Evolutionary conservation across 2,888 invertebrate species (phyloP).

Genomic region (Cheilosia grossa): DNA sequence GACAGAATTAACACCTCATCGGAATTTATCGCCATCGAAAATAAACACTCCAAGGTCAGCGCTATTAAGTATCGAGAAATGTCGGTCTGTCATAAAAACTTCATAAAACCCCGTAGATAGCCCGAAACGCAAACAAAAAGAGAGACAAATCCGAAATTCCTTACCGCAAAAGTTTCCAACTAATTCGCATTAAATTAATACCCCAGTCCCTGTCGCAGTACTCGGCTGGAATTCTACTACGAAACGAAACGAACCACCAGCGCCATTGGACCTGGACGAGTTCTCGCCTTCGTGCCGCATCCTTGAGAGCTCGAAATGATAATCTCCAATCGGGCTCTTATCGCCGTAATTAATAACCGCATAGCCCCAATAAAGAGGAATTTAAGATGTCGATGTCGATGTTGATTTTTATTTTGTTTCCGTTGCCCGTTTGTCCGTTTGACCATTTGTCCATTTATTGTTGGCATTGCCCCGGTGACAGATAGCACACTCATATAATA

Average conservation of each 20-base stretch:
- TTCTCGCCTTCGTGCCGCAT: constrained; percentile 6
- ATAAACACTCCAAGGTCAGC: constrained; percentile 61
- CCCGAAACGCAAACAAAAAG: constrained; percentile 15
- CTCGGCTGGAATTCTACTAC: constrained; percentile 38
- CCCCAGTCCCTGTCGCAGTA: constrained; percentile 19
- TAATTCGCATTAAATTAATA: constrained; percentile 69
- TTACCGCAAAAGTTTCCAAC: constrained; percentile 53
- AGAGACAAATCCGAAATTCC: constrained; percentile 17
- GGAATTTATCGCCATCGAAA: constrained; percentile 62
- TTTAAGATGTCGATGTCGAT: constrained; percentile 69
- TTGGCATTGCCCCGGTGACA: constrained; percentile 35
- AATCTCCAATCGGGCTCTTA: constrained; percentile 71
- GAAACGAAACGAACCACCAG: neutral
- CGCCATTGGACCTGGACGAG: constrained; percentile 17
- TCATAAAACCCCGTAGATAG: constrained; percentile 63
- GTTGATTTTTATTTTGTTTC: constrained; percentile 44
- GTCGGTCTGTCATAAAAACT: constrained; percentile 72
- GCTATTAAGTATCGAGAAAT: constrained; percentile 71
- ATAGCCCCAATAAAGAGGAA: constrained; percentile 68
- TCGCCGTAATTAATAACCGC: constrained; percentile 71
- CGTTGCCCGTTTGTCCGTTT: constrained; percentile 17
- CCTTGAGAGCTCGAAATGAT: constrained; percentile 54
- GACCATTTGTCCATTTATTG: constrained; percentile 29
- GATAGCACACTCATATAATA: constrained; percentile 7
- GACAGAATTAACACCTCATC: constrained; percentile 69